Evolutionary conservation across 2,888 invertebrate genomes (phyloP).

Genomic region (Ellobium chinense): DNA sequence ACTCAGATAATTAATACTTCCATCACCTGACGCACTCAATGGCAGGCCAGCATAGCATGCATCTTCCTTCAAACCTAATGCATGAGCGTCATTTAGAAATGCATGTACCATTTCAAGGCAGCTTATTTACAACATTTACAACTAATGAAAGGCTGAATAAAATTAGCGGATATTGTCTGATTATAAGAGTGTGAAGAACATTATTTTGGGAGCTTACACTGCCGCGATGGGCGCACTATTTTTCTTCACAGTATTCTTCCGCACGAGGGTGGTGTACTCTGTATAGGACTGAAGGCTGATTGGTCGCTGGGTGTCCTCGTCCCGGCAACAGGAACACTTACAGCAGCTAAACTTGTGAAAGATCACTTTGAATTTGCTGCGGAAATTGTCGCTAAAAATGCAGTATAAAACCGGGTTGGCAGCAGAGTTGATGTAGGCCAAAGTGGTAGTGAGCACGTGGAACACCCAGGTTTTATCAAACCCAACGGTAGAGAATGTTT

Average conservation of each 20-base stretch:
- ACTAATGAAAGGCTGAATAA: no score
- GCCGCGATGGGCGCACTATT: background rate
- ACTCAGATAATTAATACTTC: no score
- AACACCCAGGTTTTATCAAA: conserved; percentile 76
- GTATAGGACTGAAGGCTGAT: conserved; percentile 55
- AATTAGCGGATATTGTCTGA: no score
- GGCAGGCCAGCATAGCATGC: no score
- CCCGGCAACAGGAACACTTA: conserved; percentile 31
- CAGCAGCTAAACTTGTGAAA: conserved; percentile 59
- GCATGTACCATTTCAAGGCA: no score
- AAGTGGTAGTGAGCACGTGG: conserved; percentile 75
- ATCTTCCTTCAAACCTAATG: no score
- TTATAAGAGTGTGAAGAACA: no score
- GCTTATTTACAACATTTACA: no score
- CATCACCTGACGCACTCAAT: no score
- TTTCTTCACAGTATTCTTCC: conserved; percentile 35
- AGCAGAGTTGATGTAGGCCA: conserved; percentile 78
- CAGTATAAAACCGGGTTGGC: conserved; percentile 79
- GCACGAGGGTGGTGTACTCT: conserved; percentile 57
- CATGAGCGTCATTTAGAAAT: no score
- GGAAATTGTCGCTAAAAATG: conserved; percentile 78
- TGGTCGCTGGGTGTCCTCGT: conserved; percentile 35
- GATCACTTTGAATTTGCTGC: conserved; percentile 70
- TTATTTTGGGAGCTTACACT: no score
- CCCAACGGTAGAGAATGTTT: conserved; percentile 69